Evolutionary conservation across 2,888 invertebrate genomes (phyloP).

Genomic region (Melanotus villosus): DNA sequence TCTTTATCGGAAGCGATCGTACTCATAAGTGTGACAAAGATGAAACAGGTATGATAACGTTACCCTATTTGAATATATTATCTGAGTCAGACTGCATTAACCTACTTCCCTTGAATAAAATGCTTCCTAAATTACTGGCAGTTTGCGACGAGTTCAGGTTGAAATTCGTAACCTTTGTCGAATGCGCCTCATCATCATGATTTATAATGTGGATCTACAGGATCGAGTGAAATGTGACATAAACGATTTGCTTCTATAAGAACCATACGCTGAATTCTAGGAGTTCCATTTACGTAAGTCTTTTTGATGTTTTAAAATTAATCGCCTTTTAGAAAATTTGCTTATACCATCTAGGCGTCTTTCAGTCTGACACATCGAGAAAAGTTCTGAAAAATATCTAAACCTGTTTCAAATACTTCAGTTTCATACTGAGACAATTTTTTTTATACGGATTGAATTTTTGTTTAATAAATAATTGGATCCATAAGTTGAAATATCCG

Average conservation of each 20-base stretch:
- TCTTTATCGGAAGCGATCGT: constrained; percentile 22
- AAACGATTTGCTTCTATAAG: constrained; percentile 38
- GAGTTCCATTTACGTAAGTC: constrained; percentile 6
- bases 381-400: no score
- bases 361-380: no score
- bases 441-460: no score
- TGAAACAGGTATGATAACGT: constrained; percentile 35
- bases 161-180: constrained; percentile 50
- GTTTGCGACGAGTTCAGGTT: constrained; percentile 53
- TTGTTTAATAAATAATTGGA: no score
- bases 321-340: not conserved
- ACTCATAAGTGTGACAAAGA: constrained; percentile 29
- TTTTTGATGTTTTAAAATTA: constrained; percentile 8
- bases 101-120: constrained; percentile 56
- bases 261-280: not conserved
- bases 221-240: constrained; percentile 54
- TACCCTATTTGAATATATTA: constrained; percentile 46
- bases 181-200: constrained; percentile 51
- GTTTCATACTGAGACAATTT: no score
- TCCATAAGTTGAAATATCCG: no score
- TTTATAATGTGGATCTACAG: constrained; percentile 52
- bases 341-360: no score
- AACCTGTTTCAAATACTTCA: no score
- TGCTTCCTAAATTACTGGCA: constrained; percentile 54
- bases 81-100: constrained; percentile 52